These are phyloP conservation scores for Tretioscincus oriximinensis DNA, from an alignment of 2,113 vertebrate genomes.

Conservation along the genomic window DNA sequence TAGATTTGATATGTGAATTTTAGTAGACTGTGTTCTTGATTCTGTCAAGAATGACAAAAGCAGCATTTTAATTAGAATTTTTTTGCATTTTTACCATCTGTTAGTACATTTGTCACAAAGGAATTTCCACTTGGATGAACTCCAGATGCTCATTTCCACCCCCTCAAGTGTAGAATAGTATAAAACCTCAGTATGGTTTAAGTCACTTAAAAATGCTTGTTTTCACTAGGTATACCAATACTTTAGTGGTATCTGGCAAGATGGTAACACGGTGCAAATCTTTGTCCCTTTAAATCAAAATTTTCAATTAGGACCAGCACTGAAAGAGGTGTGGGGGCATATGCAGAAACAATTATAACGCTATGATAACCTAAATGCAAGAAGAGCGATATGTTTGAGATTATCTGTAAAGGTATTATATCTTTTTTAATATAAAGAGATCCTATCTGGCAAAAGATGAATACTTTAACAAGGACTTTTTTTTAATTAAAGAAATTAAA, in stretches of 20 bases:
- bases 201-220: background rate
- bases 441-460: background rate
- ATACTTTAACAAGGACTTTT: background rate
- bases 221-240: background rate
- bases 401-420: background rate
- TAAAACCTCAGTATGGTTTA: background rate
- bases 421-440: background rate
- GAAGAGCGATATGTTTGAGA: background rate
- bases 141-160: background rate
- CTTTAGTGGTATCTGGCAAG: background rate
- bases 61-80: background rate
- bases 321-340: background rate
- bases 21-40: constrained; percentile 44
- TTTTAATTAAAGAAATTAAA: background rate
- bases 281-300: background rate
- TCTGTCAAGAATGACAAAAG: constrained; percentile 15
- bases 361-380: background rate
- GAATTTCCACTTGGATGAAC: background rate
- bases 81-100: background rate
- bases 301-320: background rate
- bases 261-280: background rate
- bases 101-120: background rate
- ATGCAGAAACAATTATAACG: background rate
- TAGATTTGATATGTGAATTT: background rate
- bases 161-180: background rate